These are phyloP conservation scores for Kryptolebias ocellatus DNA, from an alignment of 2,797 vertebrate species.

Conservation along the genomic window DNA sequence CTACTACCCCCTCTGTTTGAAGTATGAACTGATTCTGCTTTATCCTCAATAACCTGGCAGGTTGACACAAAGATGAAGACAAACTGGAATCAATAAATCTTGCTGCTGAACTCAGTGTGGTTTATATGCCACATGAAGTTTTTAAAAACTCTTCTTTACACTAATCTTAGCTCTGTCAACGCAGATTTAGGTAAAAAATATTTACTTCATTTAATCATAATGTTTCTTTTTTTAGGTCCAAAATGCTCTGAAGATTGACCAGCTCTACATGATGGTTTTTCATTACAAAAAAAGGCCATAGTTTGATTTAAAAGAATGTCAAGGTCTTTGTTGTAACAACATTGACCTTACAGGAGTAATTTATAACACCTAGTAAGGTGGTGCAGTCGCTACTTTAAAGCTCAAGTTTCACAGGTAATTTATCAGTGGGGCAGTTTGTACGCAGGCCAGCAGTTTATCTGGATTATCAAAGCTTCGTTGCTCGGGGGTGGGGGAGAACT, in stretches of 20 bases:
- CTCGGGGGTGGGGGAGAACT: neutral
- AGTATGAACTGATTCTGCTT: slow-evolving; percentile 41
- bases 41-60: slow-evolving; percentile 29
- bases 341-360: neutral
- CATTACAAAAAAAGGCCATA: neutral
- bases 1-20: slow-evolving; percentile 45
- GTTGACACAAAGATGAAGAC: slow-evolving; percentile 41
- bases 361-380: slow-evolving; percentile 1
- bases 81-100: slow-evolving; percentile 23
- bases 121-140: slow-evolving; percentile 14
- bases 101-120: slow-evolving; percentile 13
- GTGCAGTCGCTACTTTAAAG: neutral
- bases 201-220: neutral
- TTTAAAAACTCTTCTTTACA: slow-evolving; percentile 7
- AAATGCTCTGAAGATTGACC: neutral
- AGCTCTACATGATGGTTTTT: neutral
- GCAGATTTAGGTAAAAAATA: neutral
- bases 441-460: neutral
- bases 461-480: neutral
- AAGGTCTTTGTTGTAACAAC: too few relatives aligned
- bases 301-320: too few relatives aligned
- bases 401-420: slow-evolving; percentile 5
- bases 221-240: neutral
- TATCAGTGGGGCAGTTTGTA: neutral
- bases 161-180: slow-evolving; percentile 11